Evolutionary conservation across 1,140 invertebrate species (phyloP), one percentile per base, ranked within the genome.

Genomic region (Camponotus pennsylvanicus): DNA sequence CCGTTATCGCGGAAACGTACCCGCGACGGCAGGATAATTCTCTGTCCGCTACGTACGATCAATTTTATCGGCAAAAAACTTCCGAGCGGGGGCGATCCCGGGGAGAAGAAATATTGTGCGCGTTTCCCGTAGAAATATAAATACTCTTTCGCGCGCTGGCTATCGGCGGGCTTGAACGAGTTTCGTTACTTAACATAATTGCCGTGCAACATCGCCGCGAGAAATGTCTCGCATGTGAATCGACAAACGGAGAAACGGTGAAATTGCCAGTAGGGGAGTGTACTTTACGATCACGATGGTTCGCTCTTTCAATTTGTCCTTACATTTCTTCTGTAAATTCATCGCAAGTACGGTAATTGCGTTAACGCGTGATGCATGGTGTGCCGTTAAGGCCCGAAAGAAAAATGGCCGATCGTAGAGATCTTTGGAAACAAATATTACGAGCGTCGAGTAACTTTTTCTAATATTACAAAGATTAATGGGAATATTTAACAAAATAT

Each of bases 131-230:
- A 73, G 55, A 83, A 73, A 75, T 73, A 83, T 73, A 83, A 83
- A 83, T 83, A 83, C 40, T 75, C 79, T 18, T 61, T 59, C 40
- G 52, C 40, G 27, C 32, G 18, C 13, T 1, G 40, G 55, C 27
- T 75, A 73, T 83, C 42, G 69, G 79, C n/a, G 52, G 34, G 4
- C 78, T 52, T 70, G 70, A 83, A 75, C 79, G 79, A 83, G 79
- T 83, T 83, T 75, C 55, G 69, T 83, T 83, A 83, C 79, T 83
- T 83, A 83, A 83, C 79, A 83, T 83, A 73, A 75, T 83, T 83
- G 79, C 55, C n/a, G 52, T 42, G 55, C 42, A 59, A 82, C 13
- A 49, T 67, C 49, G 37, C 37, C 69, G 55, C 32, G 69, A 83
- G 69, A 83, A 61, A 27, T 34, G 79, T 37, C 70, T 49, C 69